Evolutionary conservation across 2,113 vertebrate genomes (phyloP).

Genomic region (Dasypus novemcinctus): DNA sequence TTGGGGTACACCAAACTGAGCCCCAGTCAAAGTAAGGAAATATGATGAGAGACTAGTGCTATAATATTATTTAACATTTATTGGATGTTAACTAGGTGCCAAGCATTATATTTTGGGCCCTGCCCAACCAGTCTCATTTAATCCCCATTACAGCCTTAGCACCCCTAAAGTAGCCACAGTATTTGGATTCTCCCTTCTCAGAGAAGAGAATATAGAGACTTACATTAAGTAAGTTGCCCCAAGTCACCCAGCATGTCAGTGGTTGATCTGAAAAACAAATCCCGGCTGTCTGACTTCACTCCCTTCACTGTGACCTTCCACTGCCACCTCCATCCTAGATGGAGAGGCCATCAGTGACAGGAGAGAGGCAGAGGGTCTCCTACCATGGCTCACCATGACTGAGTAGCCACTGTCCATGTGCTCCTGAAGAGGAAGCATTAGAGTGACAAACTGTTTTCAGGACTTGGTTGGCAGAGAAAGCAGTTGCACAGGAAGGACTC

Average conservation of each 20-base stretch:
- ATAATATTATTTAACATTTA: not conserved
- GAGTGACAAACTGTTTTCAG: not conserved
- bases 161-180: not conserved
- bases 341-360: fast-evolving
- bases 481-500: not conserved
- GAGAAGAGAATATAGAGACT: not conserved
- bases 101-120: not conserved
- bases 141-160: not conserved
- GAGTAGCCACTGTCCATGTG: not conserved
- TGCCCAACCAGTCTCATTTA: not conserved
- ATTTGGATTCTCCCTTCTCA: not conserved
- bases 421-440: not conserved
- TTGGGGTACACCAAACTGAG: not conserved
- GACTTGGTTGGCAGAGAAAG: not conserved
- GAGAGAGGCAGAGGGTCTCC: not conserved
- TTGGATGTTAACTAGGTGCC: not conserved
- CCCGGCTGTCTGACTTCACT: not conserved
- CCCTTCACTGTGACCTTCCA: not conserved
- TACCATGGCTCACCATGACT: not conserved
- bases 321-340: fast-evolving
- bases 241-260: not conserved
- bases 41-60: not conserved
- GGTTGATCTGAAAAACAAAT: not conserved
- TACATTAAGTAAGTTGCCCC: not conserved
- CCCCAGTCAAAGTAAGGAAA: not conserved